Evolutionary conservation across 2,888 invertebrate species (phyloP), one percentile per base, ranked within the genome.

Genomic region (Lycophotia porphyrea): DNA sequence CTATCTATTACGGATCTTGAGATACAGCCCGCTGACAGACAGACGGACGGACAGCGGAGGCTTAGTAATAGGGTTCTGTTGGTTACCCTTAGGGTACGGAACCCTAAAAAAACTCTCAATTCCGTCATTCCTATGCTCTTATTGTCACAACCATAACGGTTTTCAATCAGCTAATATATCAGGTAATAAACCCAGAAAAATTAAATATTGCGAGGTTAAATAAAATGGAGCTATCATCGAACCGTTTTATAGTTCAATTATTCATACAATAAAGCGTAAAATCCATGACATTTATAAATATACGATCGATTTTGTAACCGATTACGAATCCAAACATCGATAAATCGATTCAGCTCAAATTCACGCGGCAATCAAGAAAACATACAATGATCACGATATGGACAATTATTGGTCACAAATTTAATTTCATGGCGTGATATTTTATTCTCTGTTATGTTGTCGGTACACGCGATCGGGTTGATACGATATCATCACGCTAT

Each of bases 271-370:
- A 88, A 92, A 91, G 90, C 90, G 88, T 91, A 88, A 89, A 90
- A 92, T 87, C 92, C 93, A 90, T 93, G 93, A 92, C 93, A 93
- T 94, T 93, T 93, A 91, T 92, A 93, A 93, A 92, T 90, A 91
- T 90, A 92, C 89, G 85, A 91, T 89, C 88, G 89, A 89, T 92
- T 91, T 90, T 87, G 90, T 91, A 92, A 90, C 89, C 92, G 92
- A 93, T 93, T 92, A 92, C 89, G 85, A 88, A 92, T 90, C 88
- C 89, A 86, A 90, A 88, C 80, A 89, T 88, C 88, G 88, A 90
- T 87, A 86, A 88, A 89, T 90, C 88, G 88, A 91, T 91, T 90
- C 88, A 88, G 78, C 78, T 87, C 79, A 85, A 88, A 86, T 87
- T 89, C 89, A 85, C 82, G 85, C 84, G 85, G 87, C 88, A 91